Base-by-base conservation (phyloP, 2,797 vertebrate species). In the Pseudochaenichthys georgianus region DNA sequence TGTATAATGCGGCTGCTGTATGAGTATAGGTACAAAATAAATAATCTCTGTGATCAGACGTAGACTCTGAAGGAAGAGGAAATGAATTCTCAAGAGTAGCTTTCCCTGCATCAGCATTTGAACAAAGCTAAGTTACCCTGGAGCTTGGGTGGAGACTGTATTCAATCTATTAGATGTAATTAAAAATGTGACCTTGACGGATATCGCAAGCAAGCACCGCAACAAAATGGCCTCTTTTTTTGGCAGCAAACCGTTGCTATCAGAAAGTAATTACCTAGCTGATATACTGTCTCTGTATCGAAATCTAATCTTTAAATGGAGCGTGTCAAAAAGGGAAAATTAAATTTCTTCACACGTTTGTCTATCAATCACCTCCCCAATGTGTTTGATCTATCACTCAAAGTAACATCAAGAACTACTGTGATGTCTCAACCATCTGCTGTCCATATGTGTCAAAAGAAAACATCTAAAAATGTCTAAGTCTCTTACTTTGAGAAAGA, bases 121-220 rank as follows among this genome's bases (percentile, higher is more conserved):
- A 51, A 45, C n/a, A 43, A 69, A 81, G 67, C 59, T 65, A 21
- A 17, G 11, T 70, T 73, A 23, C 64, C 65, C 67, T 23, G 53
- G 21, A 81, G 64, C 59, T 12, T 0, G 1, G 28, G 21, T 19
- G 19, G 51, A 83, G 43, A 41, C 68, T 57, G 16, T 42, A 38
- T 61, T 82, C 65, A 67, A 16, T 83, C 83, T 81, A 75, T 82
- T 80, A 77, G 8, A 28, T 58, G 67, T 71, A 78, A 87, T 88
- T 89, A 78, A 83, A 28, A 73, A 67, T 57, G 46, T 89, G 82
- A 90, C 91, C 88, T 92, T 90, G 88, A 86, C 79, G 48, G 54
- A 60, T 52, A 78, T 72, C 65, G 19, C 51, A 57, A 66, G 38
- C 63, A 62, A 57, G 73, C 45, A 4, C 55, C 45, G 73, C 46